A percentile compares a stretch with the other conserved stretches of the same genome.
Evolutionary conservation across 1,140 invertebrate species (phyloP).

Genomic region (Cepaea nemoralis): DNA sequence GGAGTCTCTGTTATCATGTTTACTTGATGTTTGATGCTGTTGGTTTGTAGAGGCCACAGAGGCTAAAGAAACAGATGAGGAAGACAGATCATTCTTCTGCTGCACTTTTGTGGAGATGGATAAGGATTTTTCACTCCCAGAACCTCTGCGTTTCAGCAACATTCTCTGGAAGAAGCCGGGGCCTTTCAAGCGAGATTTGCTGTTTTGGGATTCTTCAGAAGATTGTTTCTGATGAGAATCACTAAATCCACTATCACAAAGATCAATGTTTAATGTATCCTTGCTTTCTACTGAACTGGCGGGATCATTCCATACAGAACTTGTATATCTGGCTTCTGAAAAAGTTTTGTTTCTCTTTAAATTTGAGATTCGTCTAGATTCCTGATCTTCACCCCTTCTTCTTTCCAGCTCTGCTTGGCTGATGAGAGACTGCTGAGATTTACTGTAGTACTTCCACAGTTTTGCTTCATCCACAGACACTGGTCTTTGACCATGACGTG

Average conservation of each 20-base stretch:
- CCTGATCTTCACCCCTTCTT: not conserved
- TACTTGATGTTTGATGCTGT: not conserved
- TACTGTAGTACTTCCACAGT: conserved; percentile 36
- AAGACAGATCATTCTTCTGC: conserved; percentile 15
- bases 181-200: conserved; percentile 45
- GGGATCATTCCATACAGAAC: not conserved
- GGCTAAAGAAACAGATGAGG: conserved; percentile 14
- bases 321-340: not conserved
- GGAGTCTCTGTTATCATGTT: conserved; percentile 46
- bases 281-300: not conserved
- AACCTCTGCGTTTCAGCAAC: conserved; percentile 56
- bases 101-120: not conserved
- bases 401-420: conserved; percentile 20
- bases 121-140: conserved; percentile 45
- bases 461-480: conserved; percentile 41
- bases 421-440: conserved; percentile 40
- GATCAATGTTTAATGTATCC: not conserved
- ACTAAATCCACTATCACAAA: conserved; percentile 24
- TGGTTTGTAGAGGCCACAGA: not conserved
- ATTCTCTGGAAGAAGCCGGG: conserved; percentile 61
- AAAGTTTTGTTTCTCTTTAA: conserved; percentile 24
- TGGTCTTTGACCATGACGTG: conserved; percentile 33
- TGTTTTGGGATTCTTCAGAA: conserved; percentile 16
- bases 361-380: not conserved
- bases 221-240: not conserved